phyloP scores from a whole-genome alignment of 2,888 invertebrate species.

The Lissocephala sabroskyi region DNA sequence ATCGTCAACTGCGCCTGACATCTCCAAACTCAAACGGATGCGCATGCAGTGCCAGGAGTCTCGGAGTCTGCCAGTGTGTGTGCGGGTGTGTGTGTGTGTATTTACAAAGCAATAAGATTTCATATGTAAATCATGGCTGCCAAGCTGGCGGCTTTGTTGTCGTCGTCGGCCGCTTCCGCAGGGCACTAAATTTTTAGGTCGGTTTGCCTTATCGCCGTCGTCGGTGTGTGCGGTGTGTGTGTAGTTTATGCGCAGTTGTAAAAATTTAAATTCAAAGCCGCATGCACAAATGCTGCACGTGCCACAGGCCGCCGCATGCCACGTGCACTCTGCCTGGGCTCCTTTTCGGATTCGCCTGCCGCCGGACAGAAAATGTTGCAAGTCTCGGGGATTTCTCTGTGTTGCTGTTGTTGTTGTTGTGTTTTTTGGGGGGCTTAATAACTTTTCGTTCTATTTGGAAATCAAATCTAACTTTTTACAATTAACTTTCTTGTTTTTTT shows the following conservation, averaged over 20 bases:
- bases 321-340: too few species aligned
- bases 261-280: not conserved
- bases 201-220: not conserved
- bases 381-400: conserved; percentile 16
- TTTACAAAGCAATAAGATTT: not conserved
- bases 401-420: conserved; percentile 19
- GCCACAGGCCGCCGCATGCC: too few species aligned
- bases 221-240: conserved; percentile 1
- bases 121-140: conserved; percentile 1
- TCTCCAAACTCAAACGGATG: too few species aligned
- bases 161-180: too few species aligned
- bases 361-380: conserved; percentile 9
- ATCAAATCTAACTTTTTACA: not conserved
- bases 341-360: too few species aligned
- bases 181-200: not conserved
- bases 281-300: too few species aligned
- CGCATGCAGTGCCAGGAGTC: too few species aligned
- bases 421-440: conserved; percentile 21
- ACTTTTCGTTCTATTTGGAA: not conserved
- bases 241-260: not conserved
- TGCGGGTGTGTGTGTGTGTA: conserved; percentile 3
- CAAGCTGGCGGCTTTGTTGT: too few species aligned
- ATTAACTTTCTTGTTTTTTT: conserved; percentile 8
- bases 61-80: conserved; percentile 7
- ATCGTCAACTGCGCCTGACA: too few species aligned